These are phyloP conservation scores for Gallinago undulata DNA, from an alignment of 2,113 vertebrate genomes.

Conservation along the genomic window DNA sequence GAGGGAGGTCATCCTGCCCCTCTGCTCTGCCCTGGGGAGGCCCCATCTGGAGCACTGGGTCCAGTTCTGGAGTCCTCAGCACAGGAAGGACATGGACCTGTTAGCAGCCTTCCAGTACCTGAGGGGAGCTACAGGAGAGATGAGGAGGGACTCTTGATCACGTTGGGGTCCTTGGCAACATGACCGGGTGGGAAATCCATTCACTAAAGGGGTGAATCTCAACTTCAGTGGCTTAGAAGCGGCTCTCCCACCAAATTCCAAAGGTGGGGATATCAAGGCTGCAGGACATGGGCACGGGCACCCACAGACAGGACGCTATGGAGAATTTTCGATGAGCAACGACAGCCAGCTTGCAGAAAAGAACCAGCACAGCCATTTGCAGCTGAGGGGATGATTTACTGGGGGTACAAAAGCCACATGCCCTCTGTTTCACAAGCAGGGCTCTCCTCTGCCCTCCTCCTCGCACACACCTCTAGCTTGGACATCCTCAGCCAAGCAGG, in stretches of 20 bases:
- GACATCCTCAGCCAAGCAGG: neutral
- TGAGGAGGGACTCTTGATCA: too few relatives aligned
- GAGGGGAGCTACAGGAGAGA: too few relatives aligned
- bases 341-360: neutral
- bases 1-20: too few relatives aligned
- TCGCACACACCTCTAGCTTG: neutral
- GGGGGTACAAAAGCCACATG: neutral
- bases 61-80: too few relatives aligned
- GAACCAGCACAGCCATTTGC: neutral
- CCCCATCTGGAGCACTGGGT: too few relatives aligned
- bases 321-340: neutral
- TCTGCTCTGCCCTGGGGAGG: too few relatives aligned
- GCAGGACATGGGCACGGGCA: neutral
- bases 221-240: neutral
- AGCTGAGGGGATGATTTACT: neutral
- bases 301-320: rapidly evolving
- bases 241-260: neutral
- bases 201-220: neutral
- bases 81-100: too few relatives aligned
- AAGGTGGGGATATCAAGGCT: neutral
- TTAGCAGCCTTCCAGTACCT: too few relatives aligned
- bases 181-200: neutral
- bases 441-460: neutral
- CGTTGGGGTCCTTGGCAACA: neutral
- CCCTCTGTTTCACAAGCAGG: neutral